phyloP scores from a whole-genome alignment of 2,113 vertebrate species.

The Laterallus jamaicensis region DNA sequence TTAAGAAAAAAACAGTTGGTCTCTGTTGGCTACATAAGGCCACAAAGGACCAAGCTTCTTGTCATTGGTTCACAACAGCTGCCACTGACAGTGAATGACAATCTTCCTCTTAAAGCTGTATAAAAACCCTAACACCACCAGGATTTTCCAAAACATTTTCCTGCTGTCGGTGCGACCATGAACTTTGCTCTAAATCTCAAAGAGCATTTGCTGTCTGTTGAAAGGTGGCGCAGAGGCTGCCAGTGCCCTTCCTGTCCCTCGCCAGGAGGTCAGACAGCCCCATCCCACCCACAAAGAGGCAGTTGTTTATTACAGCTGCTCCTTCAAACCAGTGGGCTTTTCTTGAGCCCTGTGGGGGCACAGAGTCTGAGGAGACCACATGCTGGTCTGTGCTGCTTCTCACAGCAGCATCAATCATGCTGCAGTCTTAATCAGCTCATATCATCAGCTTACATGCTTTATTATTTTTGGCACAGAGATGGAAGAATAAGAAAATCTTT shows the following conservation, averaged over 20 bases:
- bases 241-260: not conserved
- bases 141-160: not conserved
- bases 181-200: not conserved
- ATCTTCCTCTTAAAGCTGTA: not conserved
- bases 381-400: not conserved
- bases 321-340: not conserved
- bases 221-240: not conserved
- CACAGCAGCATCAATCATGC: not conserved
- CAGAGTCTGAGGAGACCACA: not conserved
- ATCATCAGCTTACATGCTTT: not conserved
- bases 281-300: not conserved
- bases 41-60: not conserved
- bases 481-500: not conserved
- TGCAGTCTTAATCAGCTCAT: not conserved
- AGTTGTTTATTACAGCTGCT: not conserved
- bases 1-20: not conserved
- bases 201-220: not conserved
- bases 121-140: not conserved
- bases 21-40: not conserved
- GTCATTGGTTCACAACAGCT: not conserved
- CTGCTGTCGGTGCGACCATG: rapidly evolving
- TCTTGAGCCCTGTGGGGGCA: not conserved
- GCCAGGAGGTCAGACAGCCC: not conserved
- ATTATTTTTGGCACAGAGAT: not conserved
- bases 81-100: not conserved